Evolutionary conservation across 2,888 invertebrate species (phyloP).

Genomic region (Pollenia griseotomentosa): DNA sequence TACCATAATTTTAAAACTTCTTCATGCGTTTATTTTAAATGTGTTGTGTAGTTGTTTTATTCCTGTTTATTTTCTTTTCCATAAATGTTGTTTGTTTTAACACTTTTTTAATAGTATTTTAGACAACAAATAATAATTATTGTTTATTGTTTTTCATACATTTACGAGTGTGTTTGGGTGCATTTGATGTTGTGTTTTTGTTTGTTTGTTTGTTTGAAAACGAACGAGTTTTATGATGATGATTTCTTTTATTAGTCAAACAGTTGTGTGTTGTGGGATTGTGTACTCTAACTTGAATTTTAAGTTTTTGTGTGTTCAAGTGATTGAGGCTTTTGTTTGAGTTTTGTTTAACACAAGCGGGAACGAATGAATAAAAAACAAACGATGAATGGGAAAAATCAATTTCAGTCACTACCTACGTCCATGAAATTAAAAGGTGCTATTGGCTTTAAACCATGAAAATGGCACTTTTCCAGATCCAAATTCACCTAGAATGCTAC

Average conservation of each 20-base stretch:
- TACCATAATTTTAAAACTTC: neutral
- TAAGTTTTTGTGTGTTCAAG: neutral
- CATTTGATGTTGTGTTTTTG: neutral
- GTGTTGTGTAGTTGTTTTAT: conserved; percentile 30
- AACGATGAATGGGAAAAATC: too few relatives aligned
- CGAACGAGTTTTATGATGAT: neutral
- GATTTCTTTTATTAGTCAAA: neutral
- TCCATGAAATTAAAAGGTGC: too few relatives aligned
- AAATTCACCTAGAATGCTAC: too few relatives aligned
- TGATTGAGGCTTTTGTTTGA: neutral
- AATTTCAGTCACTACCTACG: too few relatives aligned
- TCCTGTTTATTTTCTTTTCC: conserved; percentile 17
- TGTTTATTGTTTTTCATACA: conserved; percentile 47
- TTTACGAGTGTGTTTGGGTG: conserved; percentile 1
- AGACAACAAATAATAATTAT: conserved; percentile 43
- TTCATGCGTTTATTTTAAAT: conserved; percentile 4
- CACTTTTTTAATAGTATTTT: conserved; percentile 16
- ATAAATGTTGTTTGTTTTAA: conserved; percentile 3
- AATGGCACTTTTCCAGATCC: too few relatives aligned
- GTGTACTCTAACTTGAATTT: neutral
- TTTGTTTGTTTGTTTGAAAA: neutral
- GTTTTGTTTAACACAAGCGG: neutral
- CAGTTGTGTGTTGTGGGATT: neutral
- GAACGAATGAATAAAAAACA: neutral
- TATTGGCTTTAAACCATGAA: too few relatives aligned